Percentiles rank a stretch among this genome's conserved stretches.
Evolutionary conservation across 2,797 vertebrate genomes (phyloP).

Genomic region (Pitangus sulphuratus): DNA sequence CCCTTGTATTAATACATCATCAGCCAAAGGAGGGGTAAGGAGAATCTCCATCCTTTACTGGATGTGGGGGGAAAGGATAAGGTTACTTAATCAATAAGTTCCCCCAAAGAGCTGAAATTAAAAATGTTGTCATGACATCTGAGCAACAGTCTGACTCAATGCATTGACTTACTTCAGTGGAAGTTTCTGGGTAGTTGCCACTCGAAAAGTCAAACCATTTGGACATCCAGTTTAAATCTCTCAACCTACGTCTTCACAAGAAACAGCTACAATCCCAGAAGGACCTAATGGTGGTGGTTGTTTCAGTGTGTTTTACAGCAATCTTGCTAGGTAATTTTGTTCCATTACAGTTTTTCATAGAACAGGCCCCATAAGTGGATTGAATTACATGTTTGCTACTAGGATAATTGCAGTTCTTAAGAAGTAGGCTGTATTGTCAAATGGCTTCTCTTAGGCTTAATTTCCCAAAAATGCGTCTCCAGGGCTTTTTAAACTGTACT

Average conservation of each 20-base stretch:
- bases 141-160: neutral
- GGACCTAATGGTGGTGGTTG: neutral
- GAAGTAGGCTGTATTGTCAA: neutral
- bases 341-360: neutral
- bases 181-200: neutral
- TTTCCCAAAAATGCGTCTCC: neutral
- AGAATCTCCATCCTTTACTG: neutral
- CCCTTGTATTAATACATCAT: neutral
- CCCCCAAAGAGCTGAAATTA: neutral
- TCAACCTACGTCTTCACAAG: neutral
- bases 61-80: neutral
- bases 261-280: neutral
- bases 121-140: neutral
- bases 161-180: neutral
- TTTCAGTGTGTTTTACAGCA: neutral
- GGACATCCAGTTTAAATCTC: neutral
- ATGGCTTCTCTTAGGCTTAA: neutral
- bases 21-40: neutral
- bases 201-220: neutral
- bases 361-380: neutral
- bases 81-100: neutral
- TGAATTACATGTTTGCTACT: constrained; percentile 19
- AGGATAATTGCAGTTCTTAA: constrained; percentile 22
- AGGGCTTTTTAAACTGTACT: neutral
- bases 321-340: constrained; percentile 2